Conservation (phyloP, 2,888 invertebrate genomes). For the Stenchaetothrips biformis region DNA sequence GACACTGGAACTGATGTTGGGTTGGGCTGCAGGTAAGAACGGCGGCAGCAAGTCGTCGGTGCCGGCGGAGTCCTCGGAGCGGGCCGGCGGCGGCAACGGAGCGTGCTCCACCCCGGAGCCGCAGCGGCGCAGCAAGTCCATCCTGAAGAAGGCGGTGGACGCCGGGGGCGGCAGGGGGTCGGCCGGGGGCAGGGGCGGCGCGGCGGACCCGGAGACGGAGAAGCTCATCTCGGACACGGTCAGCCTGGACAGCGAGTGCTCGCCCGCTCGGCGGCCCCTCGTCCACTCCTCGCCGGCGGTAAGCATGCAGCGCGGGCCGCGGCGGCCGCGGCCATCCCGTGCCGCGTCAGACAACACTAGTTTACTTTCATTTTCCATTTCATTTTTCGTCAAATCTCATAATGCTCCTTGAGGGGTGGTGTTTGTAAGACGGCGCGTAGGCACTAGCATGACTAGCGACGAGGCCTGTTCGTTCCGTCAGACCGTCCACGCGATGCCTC, state of each 20-base stretch:
- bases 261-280: constrained; percentile 41
- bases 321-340: too few species aligned
- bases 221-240: constrained; percentile 63
- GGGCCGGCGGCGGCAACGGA: constrained; percentile 35
- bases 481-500: too few species aligned
- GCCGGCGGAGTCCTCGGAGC: constrained; percentile 65
- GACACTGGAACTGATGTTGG: neutral
- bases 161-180: constrained; percentile 47
- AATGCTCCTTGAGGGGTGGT: too few species aligned
- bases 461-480: too few species aligned
- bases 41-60: constrained; percentile 62
- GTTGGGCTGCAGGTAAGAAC: constrained; percentile 47
- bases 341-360: too few species aligned
- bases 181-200: constrained; percentile 46
- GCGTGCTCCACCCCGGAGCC: constrained; percentile 59
- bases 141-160: constrained; percentile 66
- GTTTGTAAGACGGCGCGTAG: too few species aligned
- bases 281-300: constrained; percentile 39
- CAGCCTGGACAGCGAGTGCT: constrained; percentile 50
- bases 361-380: too few species aligned
- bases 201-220: constrained; percentile 68
- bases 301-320: constrained; percentile 38
- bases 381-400: too few species aligned
- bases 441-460: too few species aligned
- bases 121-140: constrained; percentile 66